phyloP scores from a whole-genome alignment of 2,888 invertebrate species.

The Sclerodermus sp. region DNA sequence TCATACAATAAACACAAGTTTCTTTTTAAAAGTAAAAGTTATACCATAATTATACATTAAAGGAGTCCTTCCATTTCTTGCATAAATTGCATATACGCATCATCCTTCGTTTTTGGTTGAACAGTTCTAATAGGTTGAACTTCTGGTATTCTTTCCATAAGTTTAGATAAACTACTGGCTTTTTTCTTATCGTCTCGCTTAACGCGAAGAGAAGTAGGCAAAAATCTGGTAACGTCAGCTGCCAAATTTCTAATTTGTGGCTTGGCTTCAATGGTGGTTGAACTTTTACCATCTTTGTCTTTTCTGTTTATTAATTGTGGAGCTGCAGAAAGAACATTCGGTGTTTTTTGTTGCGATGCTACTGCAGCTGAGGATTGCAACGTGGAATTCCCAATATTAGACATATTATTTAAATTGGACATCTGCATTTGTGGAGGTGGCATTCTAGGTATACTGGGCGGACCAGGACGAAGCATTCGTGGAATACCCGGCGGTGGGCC shows the following conservation, averaged over 20 bases:
- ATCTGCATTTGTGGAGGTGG: conserved; percentile 63
- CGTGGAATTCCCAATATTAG: conserved; percentile 40
- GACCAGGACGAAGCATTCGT: conserved; percentile 66
- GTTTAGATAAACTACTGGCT: conserved; percentile 54
- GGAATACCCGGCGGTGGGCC: conserved; percentile 68
- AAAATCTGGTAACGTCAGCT: conserved; percentile 93
- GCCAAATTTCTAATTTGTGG: conserved; percentile 93
- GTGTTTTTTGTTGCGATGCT: conserved; percentile 57
- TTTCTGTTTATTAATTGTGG: conserved; percentile 79
- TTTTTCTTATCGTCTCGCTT: conserved; percentile 81
- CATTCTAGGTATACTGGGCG: conserved; percentile 65
- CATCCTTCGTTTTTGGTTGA: conserved; percentile 80
- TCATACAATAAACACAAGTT: background rate
- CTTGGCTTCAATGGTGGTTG: conserved; percentile 90
- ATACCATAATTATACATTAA: conserved; percentile 24
- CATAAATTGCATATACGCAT: conserved; percentile 99
- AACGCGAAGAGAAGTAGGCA: conserved; percentile 89
- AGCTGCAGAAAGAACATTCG: conserved; percentile 79
- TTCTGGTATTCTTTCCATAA: conserved; percentile 57
- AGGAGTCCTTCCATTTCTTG: conserved; percentile 95
- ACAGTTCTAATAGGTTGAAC: conserved; percentile 60
- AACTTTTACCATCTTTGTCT: conserved; percentile 66
- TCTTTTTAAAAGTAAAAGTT: background rate
- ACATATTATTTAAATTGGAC: conserved; percentile 40
- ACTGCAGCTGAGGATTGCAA: conserved; percentile 34